Evolutionary conservation across 2,797 vertebrate genomes (phyloP).

Genomic region (Falco peregrinus): DNA sequence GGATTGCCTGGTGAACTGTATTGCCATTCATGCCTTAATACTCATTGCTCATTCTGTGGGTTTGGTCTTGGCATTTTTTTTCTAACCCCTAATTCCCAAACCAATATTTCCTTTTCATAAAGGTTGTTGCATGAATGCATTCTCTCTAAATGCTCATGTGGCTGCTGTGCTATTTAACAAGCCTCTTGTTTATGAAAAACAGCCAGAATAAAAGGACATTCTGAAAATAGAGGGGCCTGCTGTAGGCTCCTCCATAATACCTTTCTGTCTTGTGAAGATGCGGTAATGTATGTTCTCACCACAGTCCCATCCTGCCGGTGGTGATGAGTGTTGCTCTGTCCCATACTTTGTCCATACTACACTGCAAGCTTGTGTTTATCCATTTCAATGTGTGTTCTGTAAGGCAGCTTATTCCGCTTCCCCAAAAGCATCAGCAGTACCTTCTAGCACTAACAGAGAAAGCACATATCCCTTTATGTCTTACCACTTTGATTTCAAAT

Average conservation of each 20-base stretch:
- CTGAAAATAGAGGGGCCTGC: background rate
- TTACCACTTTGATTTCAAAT: background rate
- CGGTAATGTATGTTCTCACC: background rate
- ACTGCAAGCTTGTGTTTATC: background rate
- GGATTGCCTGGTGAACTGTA: background rate
- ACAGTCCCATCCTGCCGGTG: background rate
- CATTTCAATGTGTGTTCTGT: background rate
- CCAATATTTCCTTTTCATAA: background rate
- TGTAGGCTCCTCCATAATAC: background rate
- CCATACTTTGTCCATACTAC: background rate
- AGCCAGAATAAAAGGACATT: background rate
- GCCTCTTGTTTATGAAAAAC: background rate
- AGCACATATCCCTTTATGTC: background rate
- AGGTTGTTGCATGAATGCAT: background rate
- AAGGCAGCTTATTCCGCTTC: background rate
- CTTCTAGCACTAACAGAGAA: background rate
- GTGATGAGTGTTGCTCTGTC: background rate
- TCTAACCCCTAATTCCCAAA: background rate
- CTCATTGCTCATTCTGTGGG: background rate
- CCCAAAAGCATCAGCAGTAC: background rate
- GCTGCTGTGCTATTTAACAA: background rate
- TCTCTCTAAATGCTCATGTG: background rate
- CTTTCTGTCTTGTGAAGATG: background rate
- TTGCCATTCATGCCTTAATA: background rate
- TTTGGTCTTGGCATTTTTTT: constrained; percentile 2